Percentiles rank a stretch among this genome's conserved stretches.
These are phyloP conservation scores for Drosophila lacteicornis DNA, from an alignment of 1,140 invertebrate genomes.

Conservation along the genomic window DNA sequence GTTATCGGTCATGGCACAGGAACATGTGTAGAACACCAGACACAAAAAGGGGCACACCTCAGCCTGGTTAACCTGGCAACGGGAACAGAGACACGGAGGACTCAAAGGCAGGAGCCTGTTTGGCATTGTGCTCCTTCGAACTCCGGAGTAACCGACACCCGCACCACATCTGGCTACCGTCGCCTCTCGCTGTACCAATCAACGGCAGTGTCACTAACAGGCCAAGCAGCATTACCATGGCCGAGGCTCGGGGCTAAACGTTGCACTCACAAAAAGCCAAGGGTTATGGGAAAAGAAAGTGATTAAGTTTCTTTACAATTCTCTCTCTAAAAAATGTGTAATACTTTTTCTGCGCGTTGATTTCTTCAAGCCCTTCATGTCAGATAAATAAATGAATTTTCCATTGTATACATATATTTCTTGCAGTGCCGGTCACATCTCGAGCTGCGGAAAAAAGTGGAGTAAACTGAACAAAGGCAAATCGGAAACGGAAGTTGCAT, in stretches of 20 bases:
- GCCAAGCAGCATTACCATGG: constrained; percentile 30
- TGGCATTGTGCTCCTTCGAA: constrained; percentile 24
- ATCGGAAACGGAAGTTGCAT: constrained; percentile 80
- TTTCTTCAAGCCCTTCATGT: neutral
- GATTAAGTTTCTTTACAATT: neutral
- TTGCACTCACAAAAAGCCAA: constrained; percentile 30
- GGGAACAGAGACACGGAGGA: constrained; percentile 9
- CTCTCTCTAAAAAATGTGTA: neutral
- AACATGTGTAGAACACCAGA: constrained; percentile 42
- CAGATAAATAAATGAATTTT: neutral
- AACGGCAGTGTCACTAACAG: constrained; percentile 66
- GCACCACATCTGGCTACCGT: constrained; percentile 42
- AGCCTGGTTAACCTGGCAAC: constrained; percentile 16
- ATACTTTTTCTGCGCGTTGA: neutral
- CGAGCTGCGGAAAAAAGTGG: constrained; percentile 12
- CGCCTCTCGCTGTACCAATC: constrained; percentile 57
- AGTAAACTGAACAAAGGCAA: constrained; percentile 60
- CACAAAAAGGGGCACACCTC: constrained; percentile 26
- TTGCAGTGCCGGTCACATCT: constrained; percentile 8
- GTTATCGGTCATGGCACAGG: constrained; percentile 8
- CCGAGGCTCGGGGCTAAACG: constrained; percentile 51
- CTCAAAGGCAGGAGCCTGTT: neutral
- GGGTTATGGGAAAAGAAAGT: neutral
- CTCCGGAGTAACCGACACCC: constrained; percentile 17
- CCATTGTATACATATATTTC: neutral